Evolutionary conservation across 1,140 invertebrate species (phyloP), one percentile per base, ranked within the genome.

Genomic region (Hycleus phaleratus): DNA sequence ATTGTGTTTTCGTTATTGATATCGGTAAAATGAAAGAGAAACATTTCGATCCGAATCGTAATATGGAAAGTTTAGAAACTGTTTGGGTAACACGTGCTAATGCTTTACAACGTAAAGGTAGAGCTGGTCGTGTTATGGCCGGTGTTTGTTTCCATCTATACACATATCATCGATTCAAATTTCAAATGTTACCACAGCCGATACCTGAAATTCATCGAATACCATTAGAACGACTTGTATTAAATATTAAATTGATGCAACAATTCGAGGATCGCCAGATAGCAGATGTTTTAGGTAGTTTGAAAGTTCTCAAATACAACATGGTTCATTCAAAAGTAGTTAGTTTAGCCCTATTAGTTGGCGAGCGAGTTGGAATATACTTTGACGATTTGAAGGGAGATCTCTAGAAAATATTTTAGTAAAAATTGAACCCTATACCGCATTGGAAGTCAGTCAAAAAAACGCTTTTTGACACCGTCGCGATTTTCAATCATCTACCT

Each of bases 1-100:
- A 96, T 73, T 91, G 94, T 65, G 87, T 93, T 1, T 95, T 88
- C 73, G 93, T 97, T 2, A 84, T 97, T 48, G 92, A 97, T 72
- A 84, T 82, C 49, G 93, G 93, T 3, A 85, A 89, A 69, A 93
- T 93, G 81, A 95, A 95, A 75, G 91, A 95, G 72, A 91, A 86
- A 71, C 81, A 86, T 58, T 93, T 91, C 73, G 89, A 92, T 74
- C 82, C 86, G 0, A 85, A 86, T 67, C 83, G 87, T 46, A 90
- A 91, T 62, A 91, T 93, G 89, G 89, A 91, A 68, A 87, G 86
- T 43, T 72, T 92, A 25, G 86, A 89, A 54, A 77, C 83, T 1
- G 85, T 87, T 46, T 91, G 89, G 89, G 85, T 89, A 9, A 91
- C 88, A 0, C 77, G 82, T 12, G 88, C 89, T 1, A 91, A 91